Evolutionary conservation across 2,888 invertebrate genomes (phyloP).

Genomic region (Eucera pruinosa): DNA sequence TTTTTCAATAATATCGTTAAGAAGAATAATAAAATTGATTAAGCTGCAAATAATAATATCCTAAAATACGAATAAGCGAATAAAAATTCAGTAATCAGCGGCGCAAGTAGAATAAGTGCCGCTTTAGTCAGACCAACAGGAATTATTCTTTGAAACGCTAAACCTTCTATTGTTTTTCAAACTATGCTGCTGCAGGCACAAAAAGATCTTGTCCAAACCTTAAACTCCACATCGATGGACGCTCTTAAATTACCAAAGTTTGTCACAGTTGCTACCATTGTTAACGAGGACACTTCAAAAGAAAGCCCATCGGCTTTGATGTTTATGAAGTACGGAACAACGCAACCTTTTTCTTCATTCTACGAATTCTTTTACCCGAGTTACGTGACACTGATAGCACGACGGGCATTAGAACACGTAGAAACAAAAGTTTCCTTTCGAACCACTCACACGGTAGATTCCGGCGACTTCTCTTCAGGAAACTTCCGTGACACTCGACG

Average conservation of each 20-base stretch:
- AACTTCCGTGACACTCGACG: constrained; percentile 13
- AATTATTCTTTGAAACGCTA: neutral
- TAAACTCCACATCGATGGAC: neutral
- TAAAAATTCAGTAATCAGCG: neutral
- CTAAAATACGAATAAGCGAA: too few species aligned
- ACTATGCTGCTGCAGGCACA: neutral
- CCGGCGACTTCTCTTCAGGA: neutral
- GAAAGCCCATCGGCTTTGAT: too few species aligned
- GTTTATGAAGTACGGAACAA: too few species aligned
- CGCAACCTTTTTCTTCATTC: too few species aligned
- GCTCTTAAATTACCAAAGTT: neutral
- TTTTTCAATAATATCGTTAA: too few species aligned
- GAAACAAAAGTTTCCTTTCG: constrained; percentile 34
- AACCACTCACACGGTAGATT: constrained; percentile 3
- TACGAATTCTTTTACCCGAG: constrained; percentile 1
- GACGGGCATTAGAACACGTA: neutral
- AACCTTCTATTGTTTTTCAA: neutral
- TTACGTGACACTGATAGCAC: constrained; percentile 4
- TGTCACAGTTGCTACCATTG: neutral
- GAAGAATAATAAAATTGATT: too few species aligned
- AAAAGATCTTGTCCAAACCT: too few species aligned
- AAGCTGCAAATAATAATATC: too few species aligned
- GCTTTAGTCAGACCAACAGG: neutral
- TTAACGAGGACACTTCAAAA: neutral
- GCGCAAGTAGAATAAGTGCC: neutral